Evolutionary conservation across 2,113 vertebrate genomes (phyloP).

Genomic region (Ctenomys sociabilis): DNA sequence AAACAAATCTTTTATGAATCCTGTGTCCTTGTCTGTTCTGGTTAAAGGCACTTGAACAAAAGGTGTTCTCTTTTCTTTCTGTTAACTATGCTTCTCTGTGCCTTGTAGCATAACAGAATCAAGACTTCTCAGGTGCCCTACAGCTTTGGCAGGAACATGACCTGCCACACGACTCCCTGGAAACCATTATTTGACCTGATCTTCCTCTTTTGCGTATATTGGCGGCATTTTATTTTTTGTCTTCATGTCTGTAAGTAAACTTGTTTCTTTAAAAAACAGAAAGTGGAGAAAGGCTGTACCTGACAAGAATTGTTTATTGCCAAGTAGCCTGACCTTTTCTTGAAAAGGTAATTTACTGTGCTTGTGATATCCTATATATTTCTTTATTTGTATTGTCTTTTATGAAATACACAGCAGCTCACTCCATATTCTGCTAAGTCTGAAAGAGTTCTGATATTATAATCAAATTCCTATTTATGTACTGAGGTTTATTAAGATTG

Average conservation of each 20-base stretch:
- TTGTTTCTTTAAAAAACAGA: background rate
- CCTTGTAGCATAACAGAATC: background rate
- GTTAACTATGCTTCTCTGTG: background rate
- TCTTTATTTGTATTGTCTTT: background rate
- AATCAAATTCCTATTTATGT: background rate
- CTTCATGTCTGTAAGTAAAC: slow-evolving; percentile 15
- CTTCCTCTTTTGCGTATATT: background rate
- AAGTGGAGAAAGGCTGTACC: background rate
- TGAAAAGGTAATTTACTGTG: background rate
- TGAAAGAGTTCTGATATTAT: background rate
- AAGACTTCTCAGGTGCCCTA: background rate
- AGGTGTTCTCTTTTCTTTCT: background rate
- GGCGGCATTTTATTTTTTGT: background rate
- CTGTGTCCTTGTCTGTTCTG: background rate
- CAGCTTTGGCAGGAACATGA: background rate
- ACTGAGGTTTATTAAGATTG: background rate
- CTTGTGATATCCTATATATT: background rate
- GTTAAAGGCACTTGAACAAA: background rate
- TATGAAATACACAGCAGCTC: background rate
- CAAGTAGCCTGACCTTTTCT: background rate
- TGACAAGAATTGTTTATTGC: background rate
- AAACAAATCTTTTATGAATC: background rate
- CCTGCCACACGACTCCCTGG: background rate
- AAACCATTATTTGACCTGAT: background rate
- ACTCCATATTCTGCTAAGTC: background rate